A percentile compares a stretch with the other conserved stretches of the same genome.
Conservation (phyloP, 2,113 vertebrate species). For the Oophaga pumilio region DNA sequence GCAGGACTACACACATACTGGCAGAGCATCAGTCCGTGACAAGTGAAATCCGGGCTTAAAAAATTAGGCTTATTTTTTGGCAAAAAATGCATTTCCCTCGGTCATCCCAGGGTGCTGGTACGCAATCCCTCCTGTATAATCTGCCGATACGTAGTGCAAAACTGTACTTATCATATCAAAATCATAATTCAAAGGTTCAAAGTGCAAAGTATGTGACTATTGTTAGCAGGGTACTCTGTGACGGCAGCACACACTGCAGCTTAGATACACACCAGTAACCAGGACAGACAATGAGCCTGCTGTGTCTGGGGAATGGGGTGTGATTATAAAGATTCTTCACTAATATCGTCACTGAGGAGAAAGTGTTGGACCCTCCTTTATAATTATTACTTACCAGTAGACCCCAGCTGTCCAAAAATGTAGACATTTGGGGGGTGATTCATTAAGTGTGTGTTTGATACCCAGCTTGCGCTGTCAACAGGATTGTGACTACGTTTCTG, state of each 20-base stretch:
- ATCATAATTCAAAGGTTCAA: not conserved
- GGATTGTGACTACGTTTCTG: too few species aligned
- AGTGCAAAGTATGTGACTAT: conserved; percentile 21
- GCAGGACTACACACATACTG: not conserved
- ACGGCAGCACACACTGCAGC: not conserved
- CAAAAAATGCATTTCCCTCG: not conserved
- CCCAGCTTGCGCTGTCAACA: too few species aligned
- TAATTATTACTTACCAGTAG: not conserved
- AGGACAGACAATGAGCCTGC: too few species aligned
- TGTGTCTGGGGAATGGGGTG: conserved; percentile 3
- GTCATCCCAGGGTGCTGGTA: not conserved
- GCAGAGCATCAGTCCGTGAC: not conserved
- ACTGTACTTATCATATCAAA: not conserved
- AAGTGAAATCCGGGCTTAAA: too few species aligned
- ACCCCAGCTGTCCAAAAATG: not conserved
- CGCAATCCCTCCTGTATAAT: not conserved
- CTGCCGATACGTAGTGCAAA: not conserved
- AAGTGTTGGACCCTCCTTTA: not conserved
- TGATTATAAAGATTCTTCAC: conserved; percentile 1
- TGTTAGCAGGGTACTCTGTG: not conserved
- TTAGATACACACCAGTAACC: not conserved
- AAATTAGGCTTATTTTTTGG: too few species aligned
- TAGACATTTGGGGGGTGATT: too few species aligned
- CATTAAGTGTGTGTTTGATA: too few species aligned
- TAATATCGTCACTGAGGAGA: not conserved